Evolutionary conservation across 64 coral and sea anemone species (phyloP), one percentile per base, ranked within the genome.

Genomic region (Trachythela sp.): DNA sequence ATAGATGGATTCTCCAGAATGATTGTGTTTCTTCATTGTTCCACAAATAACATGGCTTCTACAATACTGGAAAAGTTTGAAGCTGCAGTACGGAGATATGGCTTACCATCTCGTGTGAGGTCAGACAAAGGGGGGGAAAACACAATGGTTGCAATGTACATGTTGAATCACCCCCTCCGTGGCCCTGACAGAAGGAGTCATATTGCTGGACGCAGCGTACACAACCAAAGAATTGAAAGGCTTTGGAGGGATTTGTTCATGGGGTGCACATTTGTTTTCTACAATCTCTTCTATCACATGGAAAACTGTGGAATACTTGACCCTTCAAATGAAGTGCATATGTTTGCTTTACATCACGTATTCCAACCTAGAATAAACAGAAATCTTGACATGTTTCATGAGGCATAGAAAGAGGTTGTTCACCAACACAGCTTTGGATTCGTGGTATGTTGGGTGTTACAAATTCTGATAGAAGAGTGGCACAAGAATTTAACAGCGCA

Each of bases 381-480:
- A 71, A 91, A 85, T 67, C 84, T 91, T 18, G 56, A 91, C 14
- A 91, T 85, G 11, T 91, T 91, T 48, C 84, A 91, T 72, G 89
- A 85, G 34, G 89, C 89, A 43, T 91, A 70, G 90, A 91, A 70
- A 91, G 48, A 31, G 90, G 90, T 13, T 39, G 36, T 58, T 91
- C 90, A 37, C 64, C 85, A 87, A 91, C 68, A 41, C 90, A 91
- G 67, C 90, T 91, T 70, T 91, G 90, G 90, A 91, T 91, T 87
- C 85, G 67, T 77, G 85, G 90, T 77, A 87, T 91, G 43, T 86
- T 91, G 68, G 43, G 48, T 83, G 41, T 87, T 41, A 43, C 90
- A 87, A 29, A 87, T 38, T 91, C 68, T 70, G 58, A 91, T 85
- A 39, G 20, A 80, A 58, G 45, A 91, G 90, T 87, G 38, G 90